phyloP scores from a whole-genome alignment of 2,113 vertebrate genomes.

The Forbesichthys agassizii region DNA sequence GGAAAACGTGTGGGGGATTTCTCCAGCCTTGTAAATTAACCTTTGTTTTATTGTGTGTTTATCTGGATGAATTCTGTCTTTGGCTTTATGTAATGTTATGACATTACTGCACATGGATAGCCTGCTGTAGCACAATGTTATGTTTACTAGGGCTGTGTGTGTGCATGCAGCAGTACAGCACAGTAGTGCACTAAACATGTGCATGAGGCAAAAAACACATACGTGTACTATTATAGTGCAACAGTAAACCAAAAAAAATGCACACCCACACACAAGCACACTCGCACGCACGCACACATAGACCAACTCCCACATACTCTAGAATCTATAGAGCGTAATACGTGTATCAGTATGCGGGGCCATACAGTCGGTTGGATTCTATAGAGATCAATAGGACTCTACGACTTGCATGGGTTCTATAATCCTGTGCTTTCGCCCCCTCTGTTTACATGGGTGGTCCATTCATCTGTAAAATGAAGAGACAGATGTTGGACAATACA shows the following conservation, averaged over 20 bases:
- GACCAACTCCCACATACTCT: slow-evolving; percentile 61
- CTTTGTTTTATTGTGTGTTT: too few species aligned
- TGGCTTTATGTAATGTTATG: too few species aligned
- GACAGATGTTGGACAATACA: too few species aligned
- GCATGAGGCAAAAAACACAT: neutral
- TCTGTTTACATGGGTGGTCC: slow-evolving; percentile 13
- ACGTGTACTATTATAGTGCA: neutral
- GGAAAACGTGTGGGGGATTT: too few species aligned
- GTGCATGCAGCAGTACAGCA: too few species aligned
- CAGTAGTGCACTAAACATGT: neutral
- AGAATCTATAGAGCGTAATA: slow-evolving; percentile 67
- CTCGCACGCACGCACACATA: slow-evolving; percentile 12
- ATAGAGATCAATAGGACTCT: slow-evolving; percentile 63
- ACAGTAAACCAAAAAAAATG: neutral
- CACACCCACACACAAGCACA: slow-evolving; percentile 19
- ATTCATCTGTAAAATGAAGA: neutral
- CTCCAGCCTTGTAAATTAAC: too few species aligned
- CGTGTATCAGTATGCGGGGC: slow-evolving; percentile 69
- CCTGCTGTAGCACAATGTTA: too few species aligned
- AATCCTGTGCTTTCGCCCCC: slow-evolving; percentile 17
- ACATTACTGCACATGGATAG: too few species aligned
- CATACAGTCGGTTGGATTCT: slow-evolving; percentile 52
- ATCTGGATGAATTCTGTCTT: too few species aligned
- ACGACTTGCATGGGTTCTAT: slow-evolving; percentile 29
- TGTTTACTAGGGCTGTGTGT: neutral